A percentile compares a stretch with the other conserved stretches of the same genome.
Evolutionary conservation across 2,113 vertebrate genomes (phyloP).

Genomic region (Petrocephalus zakoni): DNA sequence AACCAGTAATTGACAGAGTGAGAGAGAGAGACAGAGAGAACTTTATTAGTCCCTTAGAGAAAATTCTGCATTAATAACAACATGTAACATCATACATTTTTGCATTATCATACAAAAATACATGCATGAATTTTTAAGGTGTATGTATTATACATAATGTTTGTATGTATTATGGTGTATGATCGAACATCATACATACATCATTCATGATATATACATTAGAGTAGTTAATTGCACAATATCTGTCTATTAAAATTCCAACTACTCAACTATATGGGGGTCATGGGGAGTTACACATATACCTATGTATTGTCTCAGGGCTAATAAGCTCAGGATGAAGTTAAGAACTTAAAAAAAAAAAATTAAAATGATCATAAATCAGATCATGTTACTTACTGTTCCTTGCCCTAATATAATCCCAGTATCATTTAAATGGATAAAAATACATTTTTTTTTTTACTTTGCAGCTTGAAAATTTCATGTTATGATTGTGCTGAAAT

Average conservation of each 20-base stretch:
- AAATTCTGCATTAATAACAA: neutral
- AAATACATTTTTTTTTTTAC: neutral
- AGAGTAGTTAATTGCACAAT: neutral
- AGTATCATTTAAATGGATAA: neutral
- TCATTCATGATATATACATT: neutral
- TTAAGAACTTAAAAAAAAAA: neutral
- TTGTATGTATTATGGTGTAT: neutral
- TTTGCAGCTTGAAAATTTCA: neutral
- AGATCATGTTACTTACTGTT: neutral
- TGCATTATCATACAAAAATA: neutral
- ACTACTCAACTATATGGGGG: neutral
- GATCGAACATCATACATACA: neutral
- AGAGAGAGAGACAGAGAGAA: neutral
- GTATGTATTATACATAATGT: neutral
- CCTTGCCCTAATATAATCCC: neutral
- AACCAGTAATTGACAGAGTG: neutral
- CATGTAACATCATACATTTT: neutral
- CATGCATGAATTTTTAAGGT: neutral
- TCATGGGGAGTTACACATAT: neutral
- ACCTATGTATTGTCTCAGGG: neutral
- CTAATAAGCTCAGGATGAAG: neutral
- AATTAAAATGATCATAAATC: neutral
- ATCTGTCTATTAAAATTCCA: neutral
- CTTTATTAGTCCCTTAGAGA: neutral
- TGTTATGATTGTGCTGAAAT: neutral